Conservation (phyloP, 2,113 vertebrate genomes). For the Antennarius striatus region DNA sequence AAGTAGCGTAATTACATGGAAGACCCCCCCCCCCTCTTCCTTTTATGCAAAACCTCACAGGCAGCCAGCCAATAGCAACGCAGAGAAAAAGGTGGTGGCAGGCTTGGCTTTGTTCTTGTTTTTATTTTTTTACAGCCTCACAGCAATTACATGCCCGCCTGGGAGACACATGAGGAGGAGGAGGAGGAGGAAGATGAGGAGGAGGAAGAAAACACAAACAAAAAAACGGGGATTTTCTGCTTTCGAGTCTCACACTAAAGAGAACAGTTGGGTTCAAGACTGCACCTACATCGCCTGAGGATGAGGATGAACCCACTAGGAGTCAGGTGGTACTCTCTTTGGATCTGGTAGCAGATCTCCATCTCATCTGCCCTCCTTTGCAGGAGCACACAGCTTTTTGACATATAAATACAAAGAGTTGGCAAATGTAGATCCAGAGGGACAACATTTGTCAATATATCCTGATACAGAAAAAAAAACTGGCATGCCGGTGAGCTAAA, state of each 20-base stretch:
- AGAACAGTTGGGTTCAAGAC: constrained; percentile 33
- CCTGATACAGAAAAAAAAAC: no score
- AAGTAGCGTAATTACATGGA: constrained; percentile 59
- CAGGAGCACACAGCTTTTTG: neutral
- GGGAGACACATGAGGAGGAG: constrained; percentile 28
- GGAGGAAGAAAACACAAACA: constrained; percentile 26
- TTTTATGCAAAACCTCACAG: constrained; percentile 22
- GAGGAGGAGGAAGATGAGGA: constrained; percentile 13
- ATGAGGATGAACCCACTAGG: constrained; percentile 21
- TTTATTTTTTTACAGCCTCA: constrained; percentile 61
- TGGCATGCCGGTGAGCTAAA: no score
- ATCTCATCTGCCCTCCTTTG: constrained; percentile 26
- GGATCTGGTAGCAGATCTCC: constrained; percentile 9
- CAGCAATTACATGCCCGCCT: constrained; percentile 44
- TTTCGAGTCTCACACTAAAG: constrained; percentile 11
- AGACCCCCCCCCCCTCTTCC: constrained; percentile 19
- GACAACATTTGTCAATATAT: no score
- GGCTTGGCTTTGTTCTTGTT: constrained; percentile 62
- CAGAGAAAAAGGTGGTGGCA: constrained; percentile 29
- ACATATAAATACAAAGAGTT: neutral
- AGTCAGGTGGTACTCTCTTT: neutral
- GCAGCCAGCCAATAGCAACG: constrained; percentile 19
- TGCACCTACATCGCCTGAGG: constrained; percentile 21
- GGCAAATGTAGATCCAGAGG: neutral
- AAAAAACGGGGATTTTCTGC: constrained; percentile 18